Conservation (phyloP, 2,797 vertebrate genomes). For the Natrix natrix region DNA sequence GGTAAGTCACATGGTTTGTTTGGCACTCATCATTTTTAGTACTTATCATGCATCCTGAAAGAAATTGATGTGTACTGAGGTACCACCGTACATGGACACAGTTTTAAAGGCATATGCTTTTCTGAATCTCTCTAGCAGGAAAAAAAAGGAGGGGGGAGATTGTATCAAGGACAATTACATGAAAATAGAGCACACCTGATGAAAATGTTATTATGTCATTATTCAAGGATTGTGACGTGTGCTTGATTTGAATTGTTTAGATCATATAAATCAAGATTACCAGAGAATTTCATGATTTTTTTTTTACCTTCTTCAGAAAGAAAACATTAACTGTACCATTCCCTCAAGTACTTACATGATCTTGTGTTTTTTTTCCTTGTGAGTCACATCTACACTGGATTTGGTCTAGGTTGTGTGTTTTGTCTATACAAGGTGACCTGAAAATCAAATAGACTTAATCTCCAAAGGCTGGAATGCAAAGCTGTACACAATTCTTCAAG, state of each 20-base stretch:
- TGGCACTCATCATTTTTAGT: not conserved
- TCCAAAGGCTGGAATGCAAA: not conserved
- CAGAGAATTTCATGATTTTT: not conserved
- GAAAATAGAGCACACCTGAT: not conserved
- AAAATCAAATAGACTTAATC: not conserved
- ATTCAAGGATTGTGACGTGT: not conserved
- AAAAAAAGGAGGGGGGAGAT: not conserved
- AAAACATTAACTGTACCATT: not conserved
- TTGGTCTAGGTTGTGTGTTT: not conserved
- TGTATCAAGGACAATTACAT: not conserved
- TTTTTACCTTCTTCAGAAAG: not conserved
- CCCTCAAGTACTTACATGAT: not conserved
- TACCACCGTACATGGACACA: not conserved
- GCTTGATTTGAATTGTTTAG: not conserved
- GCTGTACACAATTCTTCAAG: not conserved
- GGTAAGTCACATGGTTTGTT: not conserved
- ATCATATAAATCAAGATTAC: not conserved
- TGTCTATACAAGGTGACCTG: not conserved
- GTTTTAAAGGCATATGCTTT: not conserved
- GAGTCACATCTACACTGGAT: not conserved
- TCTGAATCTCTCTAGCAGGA: not conserved
- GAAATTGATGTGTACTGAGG: not conserved
- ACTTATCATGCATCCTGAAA: not conserved
- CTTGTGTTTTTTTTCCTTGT: not conserved
- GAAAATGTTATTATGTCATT: not conserved